Base-by-base conservation (phyloP, 2,888 invertebrate species). In the Malthinus flaveolus region DNA sequence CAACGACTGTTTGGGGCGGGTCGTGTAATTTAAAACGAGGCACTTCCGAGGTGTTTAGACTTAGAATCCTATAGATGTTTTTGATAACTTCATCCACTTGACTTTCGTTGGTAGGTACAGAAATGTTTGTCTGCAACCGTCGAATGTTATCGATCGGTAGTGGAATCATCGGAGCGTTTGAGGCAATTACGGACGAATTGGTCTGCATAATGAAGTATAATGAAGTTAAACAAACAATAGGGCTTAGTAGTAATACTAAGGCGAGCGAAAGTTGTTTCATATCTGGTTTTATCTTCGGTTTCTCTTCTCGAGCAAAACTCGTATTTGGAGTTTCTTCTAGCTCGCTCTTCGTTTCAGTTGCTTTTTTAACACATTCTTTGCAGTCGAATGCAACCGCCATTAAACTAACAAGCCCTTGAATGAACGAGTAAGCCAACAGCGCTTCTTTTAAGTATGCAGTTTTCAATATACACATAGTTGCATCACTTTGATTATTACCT, bases 401-500 rank as follows among this genome's bases (percentile, higher is more conserved):
- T n/a, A 77, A 53, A 6, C 71, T 66, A 42, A 74, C 59, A 23
- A 74, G 63, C 49, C 73, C 74, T 52, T 76, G 74, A 12, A 72
- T 37, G 56, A 75, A 76, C 3, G 76, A 73, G 54, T 71, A 73
- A 10, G 75, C 52, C 11, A 76, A 59, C 60, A 76, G 63, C 13
- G 73, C 67, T 57, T 75, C 70, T 63, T 70, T 64, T 53, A 74
- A 58, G 33, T 73, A 71, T 10, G 63, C 61, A 47, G 68, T 59
- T 31, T 67, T 62, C 45, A 63, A 68, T 44, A 15, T 32, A 56
- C 56, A 56, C 10, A 15, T 42, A 3, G 9, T 13, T 35, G 11
- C 13, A 9, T 2, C 23, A 23, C 23, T 23, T 23, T 23, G 2
- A 23, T 23, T 23, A 23, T 6, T 1, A 42, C 6, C 7, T 42